Evolutionary conservation across 1,140 invertebrate genomes (phyloP).

Genomic region (Campodea augens): DNA sequence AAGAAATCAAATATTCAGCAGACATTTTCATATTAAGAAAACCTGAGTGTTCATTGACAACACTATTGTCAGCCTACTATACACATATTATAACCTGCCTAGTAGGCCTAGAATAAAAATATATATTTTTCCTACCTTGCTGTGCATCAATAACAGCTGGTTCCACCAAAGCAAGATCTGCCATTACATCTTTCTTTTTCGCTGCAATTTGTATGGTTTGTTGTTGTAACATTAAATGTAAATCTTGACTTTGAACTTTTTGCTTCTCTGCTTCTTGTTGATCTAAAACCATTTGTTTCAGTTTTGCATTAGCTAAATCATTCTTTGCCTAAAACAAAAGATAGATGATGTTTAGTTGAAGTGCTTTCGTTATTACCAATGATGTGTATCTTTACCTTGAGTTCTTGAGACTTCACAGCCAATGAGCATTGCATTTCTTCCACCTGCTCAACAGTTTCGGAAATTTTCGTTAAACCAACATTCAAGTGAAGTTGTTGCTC

Average conservation of each 20-base stretch:
- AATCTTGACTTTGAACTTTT: conserved; percentile 93
- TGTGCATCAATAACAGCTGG: conserved; percentile 97
- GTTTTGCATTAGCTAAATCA: conserved; percentile 91
- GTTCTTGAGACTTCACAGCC: conserved; percentile 71
- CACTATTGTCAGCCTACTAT: no score
- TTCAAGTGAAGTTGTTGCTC: conserved; percentile 98
- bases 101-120: no score
- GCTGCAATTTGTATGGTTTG: conserved; percentile 83
- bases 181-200: conserved; percentile 83
- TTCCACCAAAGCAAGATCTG: conserved; percentile 87
- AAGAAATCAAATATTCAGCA: no score
- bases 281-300: conserved; percentile 98
- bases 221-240: conserved; percentile 73
- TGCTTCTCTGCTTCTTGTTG: conserved; percentile 99
- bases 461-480: conserved; percentile 95
- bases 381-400: no score
- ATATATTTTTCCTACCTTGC: no score
- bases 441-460: conserved; percentile 98
- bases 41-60: no score
- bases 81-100: no score
- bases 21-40: no score
- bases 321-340: conserved; percentile 99
- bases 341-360: no score
- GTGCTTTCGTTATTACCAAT: no score
- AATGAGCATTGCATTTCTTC: conserved; percentile 98